These are phyloP conservation scores for Dryobates pubescens DNA, from an alignment of 2,797 vertebrate species.

Conservation along the genomic window DNA sequence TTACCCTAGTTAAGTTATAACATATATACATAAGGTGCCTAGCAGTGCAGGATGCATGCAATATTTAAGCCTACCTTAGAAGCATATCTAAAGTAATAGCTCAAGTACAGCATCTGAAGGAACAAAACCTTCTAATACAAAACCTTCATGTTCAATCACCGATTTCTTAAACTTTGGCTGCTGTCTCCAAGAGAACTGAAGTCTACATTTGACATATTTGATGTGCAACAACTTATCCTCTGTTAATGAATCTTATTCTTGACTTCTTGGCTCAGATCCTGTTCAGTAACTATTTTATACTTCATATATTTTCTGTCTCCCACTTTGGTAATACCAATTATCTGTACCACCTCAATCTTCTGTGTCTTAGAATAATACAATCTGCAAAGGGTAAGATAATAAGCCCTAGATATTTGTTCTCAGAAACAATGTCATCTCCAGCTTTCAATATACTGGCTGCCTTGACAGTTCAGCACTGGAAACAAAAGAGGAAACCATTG, in stretches of 20 bases:
- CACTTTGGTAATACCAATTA: background rate
- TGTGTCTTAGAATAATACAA: background rate
- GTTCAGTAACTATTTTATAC: background rate
- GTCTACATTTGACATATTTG: background rate
- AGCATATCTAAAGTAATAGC: background rate
- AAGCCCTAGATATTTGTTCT: background rate
- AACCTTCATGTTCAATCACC: background rate
- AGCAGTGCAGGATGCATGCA: background rate
- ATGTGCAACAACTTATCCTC: background rate
- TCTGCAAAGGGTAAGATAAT: conserved; percentile 8
- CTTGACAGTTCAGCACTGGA: conserved; percentile 6
- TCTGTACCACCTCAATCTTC: background rate
- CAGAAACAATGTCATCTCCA: conserved; percentile 17
- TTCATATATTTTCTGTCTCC: background rate
- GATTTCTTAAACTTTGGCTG: background rate
- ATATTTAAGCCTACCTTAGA: rapidly evolving
- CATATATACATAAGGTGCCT: background rate
- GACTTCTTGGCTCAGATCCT: background rate
- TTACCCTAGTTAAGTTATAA: background rate
- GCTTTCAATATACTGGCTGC: conserved; percentile 10
- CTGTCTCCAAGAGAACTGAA: background rate
- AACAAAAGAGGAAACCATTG: conserved; percentile 11
- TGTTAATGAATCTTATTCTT: background rate
- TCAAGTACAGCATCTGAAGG: background rate
- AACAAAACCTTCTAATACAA: background rate